Conservation (phyloP, 1,140 invertebrate species). For the Drosophila athabasca region DNA sequence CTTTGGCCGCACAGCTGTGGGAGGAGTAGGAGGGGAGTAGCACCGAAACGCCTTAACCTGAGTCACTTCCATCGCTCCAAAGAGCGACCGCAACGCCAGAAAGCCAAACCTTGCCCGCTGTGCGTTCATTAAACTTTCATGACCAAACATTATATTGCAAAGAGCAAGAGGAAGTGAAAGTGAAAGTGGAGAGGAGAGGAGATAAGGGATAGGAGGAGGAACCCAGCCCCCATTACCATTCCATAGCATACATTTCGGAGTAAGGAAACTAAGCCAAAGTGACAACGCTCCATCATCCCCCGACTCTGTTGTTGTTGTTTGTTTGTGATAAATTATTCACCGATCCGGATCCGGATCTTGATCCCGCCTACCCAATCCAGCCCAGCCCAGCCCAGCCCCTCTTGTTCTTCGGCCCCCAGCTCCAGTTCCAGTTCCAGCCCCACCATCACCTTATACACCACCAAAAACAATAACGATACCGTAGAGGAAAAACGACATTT, state of each 20-base stretch:
- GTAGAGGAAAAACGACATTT: constrained; percentile 66
- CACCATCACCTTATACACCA: constrained; percentile 64
- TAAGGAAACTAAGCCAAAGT: constrained; percentile 36
- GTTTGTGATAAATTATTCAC: constrained; percentile 55
- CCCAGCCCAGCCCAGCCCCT: too few relatives aligned
- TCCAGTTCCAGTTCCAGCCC: constrained; percentile 43
- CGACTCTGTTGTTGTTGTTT: constrained; percentile 40
- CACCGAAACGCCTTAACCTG: constrained; percentile 71
- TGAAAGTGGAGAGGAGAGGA: constrained; percentile 7
- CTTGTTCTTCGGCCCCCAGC: constrained; percentile 9
- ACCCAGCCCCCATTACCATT: background rate
- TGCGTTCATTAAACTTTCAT: constrained; percentile 76
- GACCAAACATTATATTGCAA: constrained; percentile 60
- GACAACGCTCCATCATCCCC: constrained; percentile 30
- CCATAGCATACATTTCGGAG: constrained; percentile 39
- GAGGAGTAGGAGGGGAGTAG: too few relatives aligned
- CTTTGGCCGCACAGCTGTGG: constrained; percentile 7
- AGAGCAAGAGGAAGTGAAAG: constrained; percentile 26
- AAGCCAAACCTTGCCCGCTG: constrained; percentile 28
- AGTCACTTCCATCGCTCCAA: constrained; percentile 62
- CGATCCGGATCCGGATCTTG: constrained; percentile 45
- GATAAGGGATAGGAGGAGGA: constrained; percentile 1
- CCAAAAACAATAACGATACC: constrained; percentile 61
- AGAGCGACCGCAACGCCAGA: constrained; percentile 57
- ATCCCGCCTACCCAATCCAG: constrained; percentile 41